Percentiles rank a stretch among this genome's conserved stretches.
Conservation (phyloP, 2,113 vertebrate genomes). For the Tupaia tana region DNA sequence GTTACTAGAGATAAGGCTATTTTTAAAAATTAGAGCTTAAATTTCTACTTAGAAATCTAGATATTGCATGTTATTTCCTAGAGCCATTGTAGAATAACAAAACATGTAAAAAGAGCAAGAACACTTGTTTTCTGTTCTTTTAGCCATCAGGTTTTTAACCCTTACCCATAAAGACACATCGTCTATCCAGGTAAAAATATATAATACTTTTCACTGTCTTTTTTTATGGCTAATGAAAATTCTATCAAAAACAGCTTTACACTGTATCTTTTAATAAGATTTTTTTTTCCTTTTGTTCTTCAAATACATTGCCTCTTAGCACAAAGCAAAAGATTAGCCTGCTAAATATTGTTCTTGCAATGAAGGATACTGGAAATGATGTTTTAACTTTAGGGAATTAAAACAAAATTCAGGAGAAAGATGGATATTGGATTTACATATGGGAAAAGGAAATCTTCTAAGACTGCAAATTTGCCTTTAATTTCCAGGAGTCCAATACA, state of each 20-base stretch:
- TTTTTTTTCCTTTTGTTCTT: not conserved
- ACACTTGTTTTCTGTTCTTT: not conserved
- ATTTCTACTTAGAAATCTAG: constrained; percentile 23
- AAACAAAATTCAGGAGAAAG: not conserved
- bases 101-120: not conserved
- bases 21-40: constrained; percentile 39
- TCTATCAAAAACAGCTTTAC: not conserved
- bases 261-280: not conserved
- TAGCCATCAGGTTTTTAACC: not conserved
- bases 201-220: not conserved
- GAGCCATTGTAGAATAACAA: constrained; percentile 22
- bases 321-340: not conserved
- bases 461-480: not conserved
- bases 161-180: not conserved
- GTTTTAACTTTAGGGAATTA: constrained; percentile 24
- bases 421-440: not conserved
- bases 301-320: not conserved
- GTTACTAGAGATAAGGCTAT: constrained; percentile 14
- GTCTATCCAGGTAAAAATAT: not conserved
- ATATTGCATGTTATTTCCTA: not conserved
- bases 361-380: not conserved
- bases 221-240: not conserved
- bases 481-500: not conserved
- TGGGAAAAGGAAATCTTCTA: not conserved
- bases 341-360: not conserved